Evolutionary conservation across 35 echinoderm and acorn worm species (phyloP).

Genomic region (Apostichopus japonicus): DNA sequence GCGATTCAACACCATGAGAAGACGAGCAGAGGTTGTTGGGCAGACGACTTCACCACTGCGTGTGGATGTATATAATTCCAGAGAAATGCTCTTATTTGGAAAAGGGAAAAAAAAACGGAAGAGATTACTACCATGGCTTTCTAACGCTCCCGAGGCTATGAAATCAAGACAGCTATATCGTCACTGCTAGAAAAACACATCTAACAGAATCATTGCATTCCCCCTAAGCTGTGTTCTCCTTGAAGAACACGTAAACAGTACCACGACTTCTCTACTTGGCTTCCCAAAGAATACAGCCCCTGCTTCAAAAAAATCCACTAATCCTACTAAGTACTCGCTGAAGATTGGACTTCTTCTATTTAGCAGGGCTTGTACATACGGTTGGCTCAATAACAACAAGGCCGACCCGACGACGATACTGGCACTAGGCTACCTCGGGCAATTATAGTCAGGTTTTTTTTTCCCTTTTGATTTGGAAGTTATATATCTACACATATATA

Average conservation of each 20-base stretch:
- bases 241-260: conserved; percentile 17
- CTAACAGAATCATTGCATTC: conserved; percentile 30
- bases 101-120: not conserved
- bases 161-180: conserved; percentile 12
- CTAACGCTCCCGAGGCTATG: conserved; percentile 7
- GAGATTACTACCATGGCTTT: conserved; percentile 15
- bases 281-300: not conserved
- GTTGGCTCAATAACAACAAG: conserved; percentile 8
- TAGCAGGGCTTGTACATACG: not conserved
- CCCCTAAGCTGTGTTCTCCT: conserved; percentile 38
- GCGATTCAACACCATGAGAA: not conserved
- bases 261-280: not conserved
- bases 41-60: conserved; percentile 5
- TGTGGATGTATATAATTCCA: not conserved
- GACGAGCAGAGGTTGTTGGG: not conserved
- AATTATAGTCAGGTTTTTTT: conserved; percentile 4
- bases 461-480: not conserved
- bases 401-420: conserved; percentile 16
- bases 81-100: conserved; percentile 11
- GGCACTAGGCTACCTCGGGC: conserved; percentile 13
- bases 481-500: not conserved
- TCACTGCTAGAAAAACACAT: conserved; percentile 16
- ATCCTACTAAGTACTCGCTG: conserved; percentile 26
- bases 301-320: conserved; percentile 25
- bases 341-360: not conserved